Conservation (phyloP, 1,140 invertebrate genomes). For the Protaetia brevitarsis region DNA sequence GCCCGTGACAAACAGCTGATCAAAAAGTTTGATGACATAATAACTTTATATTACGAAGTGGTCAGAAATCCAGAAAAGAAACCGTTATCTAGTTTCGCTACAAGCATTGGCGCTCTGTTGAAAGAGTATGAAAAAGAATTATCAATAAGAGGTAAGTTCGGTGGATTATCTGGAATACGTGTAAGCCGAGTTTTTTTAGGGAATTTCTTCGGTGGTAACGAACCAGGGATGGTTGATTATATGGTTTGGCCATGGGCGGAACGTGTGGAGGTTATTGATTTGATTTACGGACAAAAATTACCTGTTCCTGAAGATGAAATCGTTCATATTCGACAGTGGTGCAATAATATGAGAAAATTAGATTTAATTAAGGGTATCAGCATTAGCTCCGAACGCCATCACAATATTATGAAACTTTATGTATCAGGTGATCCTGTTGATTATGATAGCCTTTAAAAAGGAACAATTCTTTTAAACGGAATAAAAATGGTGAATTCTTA, state of each 20-base stretch:
- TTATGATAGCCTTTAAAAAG: constrained; percentile 14
- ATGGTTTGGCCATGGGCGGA: constrained; percentile 89
- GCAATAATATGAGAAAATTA: background rate
- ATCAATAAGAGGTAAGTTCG: background rate
- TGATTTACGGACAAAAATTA: background rate
- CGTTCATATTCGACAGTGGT: background rate
- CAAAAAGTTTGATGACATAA: constrained; percentile 10
- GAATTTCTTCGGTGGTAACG: constrained; percentile 62
- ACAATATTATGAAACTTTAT: background rate
- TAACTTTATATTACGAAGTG: background rate
- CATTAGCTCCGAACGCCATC: background rate
- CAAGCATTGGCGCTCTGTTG: background rate
- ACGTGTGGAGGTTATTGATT: constrained; percentile 46
- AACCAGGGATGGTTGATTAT: constrained; percentile 76
- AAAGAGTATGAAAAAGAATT: constrained; percentile 19
- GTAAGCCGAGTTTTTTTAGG: constrained; percentile 39
- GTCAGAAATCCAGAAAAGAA: background rate
- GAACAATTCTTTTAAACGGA: background rate
- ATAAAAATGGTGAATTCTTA: background rate
- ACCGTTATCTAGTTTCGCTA: background rate
- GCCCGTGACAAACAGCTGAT: constrained; percentile 3
- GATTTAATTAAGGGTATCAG: background rate
- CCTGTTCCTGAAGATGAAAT: background rate
- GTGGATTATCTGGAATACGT: background rate
- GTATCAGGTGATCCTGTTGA: background rate